Percentiles rank a stretch among this genome's conserved stretches.
These are phyloP conservation scores for Drosophila sp. DNA, from an alignment of 1,140 invertebrate species.

Conservation along the genomic window DNA sequence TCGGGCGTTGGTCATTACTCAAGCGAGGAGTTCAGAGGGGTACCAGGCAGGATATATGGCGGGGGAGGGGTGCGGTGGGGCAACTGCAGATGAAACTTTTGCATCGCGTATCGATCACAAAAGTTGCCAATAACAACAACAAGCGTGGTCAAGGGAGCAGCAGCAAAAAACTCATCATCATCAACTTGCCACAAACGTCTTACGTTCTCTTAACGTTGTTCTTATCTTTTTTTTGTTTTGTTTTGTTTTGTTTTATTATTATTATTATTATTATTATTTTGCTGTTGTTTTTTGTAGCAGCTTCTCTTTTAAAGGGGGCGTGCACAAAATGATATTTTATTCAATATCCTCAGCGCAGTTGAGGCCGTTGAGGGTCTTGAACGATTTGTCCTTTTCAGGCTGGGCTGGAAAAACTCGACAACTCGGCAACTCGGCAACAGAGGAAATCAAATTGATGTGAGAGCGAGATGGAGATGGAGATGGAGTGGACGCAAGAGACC, in stretches of 20 bases:
- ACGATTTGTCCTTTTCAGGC: conserved; percentile 84
- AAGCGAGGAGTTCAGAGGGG: conserved; percentile 12
- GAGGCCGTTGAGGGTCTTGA: conserved; percentile 28
- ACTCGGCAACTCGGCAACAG: conserved; percentile 42
- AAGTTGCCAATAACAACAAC: conserved; percentile 73
- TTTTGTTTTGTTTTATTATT: conserved; percentile 13
- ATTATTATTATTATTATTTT: conserved; percentile 6
- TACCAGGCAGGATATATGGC: no score
- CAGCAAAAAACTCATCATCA: conserved; percentile 63
- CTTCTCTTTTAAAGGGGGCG: conserved; percentile 60
- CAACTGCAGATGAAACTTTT: conserved; percentile 53
- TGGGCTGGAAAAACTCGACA: conserved; percentile 61
- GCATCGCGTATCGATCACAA: conserved; percentile 76
- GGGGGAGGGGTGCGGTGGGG: neutral
- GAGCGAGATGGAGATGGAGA: conserved; percentile 12
- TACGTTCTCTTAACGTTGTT: conserved; percentile 5
- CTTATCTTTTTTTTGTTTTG: conserved; percentile 6
- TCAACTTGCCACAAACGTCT: conserved; percentile 54
- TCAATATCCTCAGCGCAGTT: conserved; percentile 75
- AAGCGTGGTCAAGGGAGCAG: neutral
- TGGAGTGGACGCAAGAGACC: conserved; percentile 33
- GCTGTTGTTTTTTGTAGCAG: no score
- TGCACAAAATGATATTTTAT: conserved; percentile 85
- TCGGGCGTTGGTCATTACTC: conserved; percentile 77
- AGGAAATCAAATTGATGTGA: conserved; percentile 83